Conservation (phyloP, 2,888 invertebrate genomes). For the Tanytarsus gracilentus region DNA sequence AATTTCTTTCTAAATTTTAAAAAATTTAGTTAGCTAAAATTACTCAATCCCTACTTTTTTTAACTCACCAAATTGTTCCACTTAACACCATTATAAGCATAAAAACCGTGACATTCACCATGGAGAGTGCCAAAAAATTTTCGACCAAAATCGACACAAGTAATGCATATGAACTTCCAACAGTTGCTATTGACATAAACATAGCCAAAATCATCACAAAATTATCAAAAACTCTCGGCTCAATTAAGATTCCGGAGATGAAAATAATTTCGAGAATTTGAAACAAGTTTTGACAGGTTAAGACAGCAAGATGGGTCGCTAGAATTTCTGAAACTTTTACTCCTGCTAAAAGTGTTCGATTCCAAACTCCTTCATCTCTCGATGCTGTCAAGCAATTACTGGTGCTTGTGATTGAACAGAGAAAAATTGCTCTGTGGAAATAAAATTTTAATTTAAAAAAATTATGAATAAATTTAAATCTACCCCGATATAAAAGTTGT, state of each 20-base stretch:
- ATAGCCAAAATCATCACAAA: slow-evolving; percentile 50
- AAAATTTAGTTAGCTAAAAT: too few species aligned
- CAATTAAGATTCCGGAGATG: slow-evolving; percentile 41
- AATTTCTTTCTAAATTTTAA: too few species aligned
- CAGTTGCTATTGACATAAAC: slow-evolving; percentile 62
- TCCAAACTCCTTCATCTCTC: slow-evolving; percentile 73
- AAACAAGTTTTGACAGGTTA: slow-evolving; percentile 54
- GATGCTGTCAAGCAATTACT: slow-evolving; percentile 68
- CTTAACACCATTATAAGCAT: too few species aligned
- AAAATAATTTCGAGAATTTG: slow-evolving; percentile 51
- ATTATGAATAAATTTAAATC: too few species aligned
- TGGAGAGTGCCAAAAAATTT: slow-evolving; percentile 45
- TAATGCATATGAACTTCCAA: slow-evolving; percentile 79
- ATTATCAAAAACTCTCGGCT: slow-evolving; percentile 42
- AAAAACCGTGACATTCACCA: too few species aligned
- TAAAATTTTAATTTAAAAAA: slow-evolving; percentile 13
- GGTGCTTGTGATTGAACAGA: slow-evolving; percentile 76
- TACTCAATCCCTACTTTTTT: too few species aligned
- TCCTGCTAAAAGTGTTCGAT: slow-evolving; percentile 72
- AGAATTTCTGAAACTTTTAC: slow-evolving; percentile 73
- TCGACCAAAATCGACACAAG: slow-evolving; percentile 70
- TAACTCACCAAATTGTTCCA: too few species aligned
- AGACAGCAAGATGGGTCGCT: slow-evolving; percentile 64
- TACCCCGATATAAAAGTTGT: neutral
- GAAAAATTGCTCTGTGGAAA: slow-evolving; percentile 69